A percentile compares a stretch with the other conserved stretches of the same genome.
Conservation (phyloP, 35 echinoderm and acorn worm genomes). For the Apostichopus japonicus region DNA sequence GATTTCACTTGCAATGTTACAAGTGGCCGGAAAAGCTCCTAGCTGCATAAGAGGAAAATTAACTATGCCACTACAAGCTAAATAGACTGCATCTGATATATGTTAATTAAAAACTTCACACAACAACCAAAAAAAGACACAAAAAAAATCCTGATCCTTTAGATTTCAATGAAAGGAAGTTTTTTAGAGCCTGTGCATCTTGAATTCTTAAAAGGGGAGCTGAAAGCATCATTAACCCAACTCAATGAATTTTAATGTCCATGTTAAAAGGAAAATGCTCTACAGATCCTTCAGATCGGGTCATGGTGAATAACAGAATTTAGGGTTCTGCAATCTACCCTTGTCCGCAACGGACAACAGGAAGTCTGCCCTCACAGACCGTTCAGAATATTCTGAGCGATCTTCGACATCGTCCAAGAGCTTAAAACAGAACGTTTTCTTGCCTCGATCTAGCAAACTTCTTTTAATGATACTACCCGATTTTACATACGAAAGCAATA, state of each 20-base stretch:
- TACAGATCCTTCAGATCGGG: neutral
- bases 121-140: neutral
- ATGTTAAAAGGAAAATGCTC: neutral
- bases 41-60: neutral
- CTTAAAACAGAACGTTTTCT: neutral
- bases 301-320: neutral
- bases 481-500: too few relatives aligned
- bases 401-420: neutral
- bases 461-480: too few relatives aligned
- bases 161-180: constrained; percentile 1
- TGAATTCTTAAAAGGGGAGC: neutral
- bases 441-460: too few relatives aligned
- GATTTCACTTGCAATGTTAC: neutral
- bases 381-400: neutral
- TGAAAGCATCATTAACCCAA: constrained; percentile 6
- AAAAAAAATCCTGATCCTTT: neutral
- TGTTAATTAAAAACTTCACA: neutral
- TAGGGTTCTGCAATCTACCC: neutral
- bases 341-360: neutral
- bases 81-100: neutral
- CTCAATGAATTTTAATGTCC: neutral
- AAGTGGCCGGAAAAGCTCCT: neutral
- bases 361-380: neutral
- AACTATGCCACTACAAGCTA: neutral
- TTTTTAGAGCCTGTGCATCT: neutral